A percentile compares a stretch with the other conserved stretches of the same genome.
These are phyloP conservation scores for Nannobrachium achirus DNA, from an alignment of 2,113 vertebrate genomes.

Conservation along the genomic window DNA sequence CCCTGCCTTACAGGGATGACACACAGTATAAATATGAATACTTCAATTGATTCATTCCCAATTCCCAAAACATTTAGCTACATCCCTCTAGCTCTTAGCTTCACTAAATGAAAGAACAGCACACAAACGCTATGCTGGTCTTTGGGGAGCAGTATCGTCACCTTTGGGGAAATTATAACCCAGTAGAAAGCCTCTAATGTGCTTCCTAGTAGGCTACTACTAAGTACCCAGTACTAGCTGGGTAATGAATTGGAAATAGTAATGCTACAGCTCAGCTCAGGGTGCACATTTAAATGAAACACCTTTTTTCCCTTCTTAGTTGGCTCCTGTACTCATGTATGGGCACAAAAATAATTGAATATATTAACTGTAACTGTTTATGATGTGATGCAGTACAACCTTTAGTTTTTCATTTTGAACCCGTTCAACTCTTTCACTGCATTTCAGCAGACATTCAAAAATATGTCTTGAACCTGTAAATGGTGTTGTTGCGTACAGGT, in stretches of 20 bases:
- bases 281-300: no score
- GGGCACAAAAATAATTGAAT: no score
- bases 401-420: no score
- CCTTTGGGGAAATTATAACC: background rate
- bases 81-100: conserved; percentile 47
- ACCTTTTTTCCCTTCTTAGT: no score
- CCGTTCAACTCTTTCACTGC: no score
- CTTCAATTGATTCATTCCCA: conserved; percentile 35
- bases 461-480: no score
- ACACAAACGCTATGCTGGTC: conserved; percentile 22
- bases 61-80: conserved; percentile 52
- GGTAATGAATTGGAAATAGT: background rate
- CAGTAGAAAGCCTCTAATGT: background rate
- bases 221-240: background rate
- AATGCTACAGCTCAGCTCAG: no score
- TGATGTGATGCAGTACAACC: no score
- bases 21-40: conserved; percentile 54
- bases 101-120: background rate
- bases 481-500: no score
- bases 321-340: no score
- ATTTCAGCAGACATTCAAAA: no score
- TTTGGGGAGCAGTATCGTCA: conserved; percentile 36
- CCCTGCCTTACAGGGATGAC: conserved; percentile 19
- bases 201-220: background rate
- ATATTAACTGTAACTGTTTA: no score